phyloP scores from a whole-genome alignment of 2,888 invertebrate species.

The Plusia festucae region DNA sequence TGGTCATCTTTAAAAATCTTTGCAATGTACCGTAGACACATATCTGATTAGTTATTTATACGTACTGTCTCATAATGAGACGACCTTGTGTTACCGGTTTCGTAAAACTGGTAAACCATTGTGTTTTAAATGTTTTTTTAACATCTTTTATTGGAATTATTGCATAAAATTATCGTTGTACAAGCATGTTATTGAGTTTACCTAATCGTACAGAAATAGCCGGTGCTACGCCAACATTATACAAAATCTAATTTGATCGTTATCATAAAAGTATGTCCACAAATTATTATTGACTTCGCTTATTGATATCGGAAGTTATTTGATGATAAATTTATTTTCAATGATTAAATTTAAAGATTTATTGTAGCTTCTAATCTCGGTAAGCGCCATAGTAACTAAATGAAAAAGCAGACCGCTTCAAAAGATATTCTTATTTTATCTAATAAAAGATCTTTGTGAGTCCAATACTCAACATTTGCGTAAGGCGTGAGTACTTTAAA shows the following conservation, averaged over 20 bases:
- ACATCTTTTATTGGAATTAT: conserved; percentile 48
- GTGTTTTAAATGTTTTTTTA: conserved; percentile 45
- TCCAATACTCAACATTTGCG: not conserved
- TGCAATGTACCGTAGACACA: conserved; percentile 20
- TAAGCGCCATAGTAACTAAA: not conserved
- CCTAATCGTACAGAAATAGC: conserved; percentile 43
- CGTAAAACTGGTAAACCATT: conserved; percentile 56
- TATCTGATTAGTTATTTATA: conserved; percentile 40
- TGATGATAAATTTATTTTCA: conserved; percentile 1
- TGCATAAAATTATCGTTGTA: conserved; percentile 58
- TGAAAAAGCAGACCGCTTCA: not conserved
- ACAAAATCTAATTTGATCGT: conserved; percentile 6
- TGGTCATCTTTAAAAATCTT: conserved; percentile 25
- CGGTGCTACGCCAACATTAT: conserved; percentile 10
- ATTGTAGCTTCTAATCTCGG: not conserved
- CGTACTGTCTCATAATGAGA: conserved; percentile 35
- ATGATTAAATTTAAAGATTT: not conserved
- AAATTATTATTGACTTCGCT: not conserved
- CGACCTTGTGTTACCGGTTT: conserved; percentile 56
- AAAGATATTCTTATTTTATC: not conserved
- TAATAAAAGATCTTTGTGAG: too few species aligned
- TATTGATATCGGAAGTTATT: conserved; percentile 14
- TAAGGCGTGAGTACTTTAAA: not conserved
- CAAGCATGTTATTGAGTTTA: conserved; percentile 43
- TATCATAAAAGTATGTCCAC: conserved; percentile 6